Evolutionary conservation across 2,888 invertebrate genomes (phyloP).

Genomic region (Meliscaeva auricollis): DNA sequence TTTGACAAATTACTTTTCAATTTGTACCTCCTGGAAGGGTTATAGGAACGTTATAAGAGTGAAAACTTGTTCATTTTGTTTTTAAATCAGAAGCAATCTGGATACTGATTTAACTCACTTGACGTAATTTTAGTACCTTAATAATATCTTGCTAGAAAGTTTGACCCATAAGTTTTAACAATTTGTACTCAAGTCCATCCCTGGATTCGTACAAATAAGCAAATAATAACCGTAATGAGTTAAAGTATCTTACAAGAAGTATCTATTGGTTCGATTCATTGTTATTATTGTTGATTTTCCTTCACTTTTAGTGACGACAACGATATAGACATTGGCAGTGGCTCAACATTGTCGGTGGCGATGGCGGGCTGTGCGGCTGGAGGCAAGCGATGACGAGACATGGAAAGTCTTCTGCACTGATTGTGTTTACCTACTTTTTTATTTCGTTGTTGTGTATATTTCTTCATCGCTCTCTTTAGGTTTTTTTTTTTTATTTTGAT

Average conservation of each 20-base stretch:
- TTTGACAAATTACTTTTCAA: too few species aligned
- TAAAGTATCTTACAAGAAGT: conserved; percentile 49
- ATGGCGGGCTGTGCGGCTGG: not conserved
- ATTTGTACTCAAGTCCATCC: not conserved
- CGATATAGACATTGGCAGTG: conserved; percentile 6
- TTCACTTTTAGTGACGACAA: conserved; percentile 28
- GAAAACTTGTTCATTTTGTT: too few species aligned
- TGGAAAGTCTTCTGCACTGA: conserved; percentile 22
- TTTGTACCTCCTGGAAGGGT: too few species aligned
- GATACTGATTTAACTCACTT: too few species aligned
- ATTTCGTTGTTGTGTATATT: not conserved
- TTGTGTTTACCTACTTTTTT: conserved; percentile 50
- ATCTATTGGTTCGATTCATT: conserved; percentile 44
- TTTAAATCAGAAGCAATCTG: too few species aligned
- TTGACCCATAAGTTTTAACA: too few species aligned
- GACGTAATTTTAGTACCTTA: too few species aligned
- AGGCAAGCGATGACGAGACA: not conserved
- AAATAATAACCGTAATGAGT: conserved; percentile 73
- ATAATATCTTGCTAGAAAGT: too few species aligned
- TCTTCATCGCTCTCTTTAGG: not conserved
- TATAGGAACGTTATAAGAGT: too few species aligned
- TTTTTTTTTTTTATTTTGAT: not conserved
- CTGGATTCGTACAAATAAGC: conserved; percentile 19
- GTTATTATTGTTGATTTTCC: conserved; percentile 54
- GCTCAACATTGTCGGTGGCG: too few species aligned